Evolutionary conservation across 2,797 vertebrate genomes (phyloP).

Genomic region (Parauchenoglanis ngamensis): DNA sequence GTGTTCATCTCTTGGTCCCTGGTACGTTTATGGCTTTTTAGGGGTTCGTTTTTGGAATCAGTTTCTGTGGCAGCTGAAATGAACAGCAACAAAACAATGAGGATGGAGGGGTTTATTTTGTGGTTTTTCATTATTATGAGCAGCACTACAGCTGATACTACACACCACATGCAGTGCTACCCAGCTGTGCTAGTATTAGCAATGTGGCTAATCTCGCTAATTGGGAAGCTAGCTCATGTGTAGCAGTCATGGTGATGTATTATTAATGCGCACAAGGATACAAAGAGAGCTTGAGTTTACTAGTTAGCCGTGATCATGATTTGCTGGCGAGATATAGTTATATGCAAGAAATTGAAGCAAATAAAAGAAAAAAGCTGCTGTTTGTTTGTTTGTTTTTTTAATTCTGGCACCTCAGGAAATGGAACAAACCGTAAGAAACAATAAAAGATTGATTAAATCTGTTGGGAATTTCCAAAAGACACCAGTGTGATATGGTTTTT

Average conservation of each 20-base stretch:
- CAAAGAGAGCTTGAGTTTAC: background rate
- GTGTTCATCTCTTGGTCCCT: background rate
- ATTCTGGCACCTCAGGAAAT: background rate
- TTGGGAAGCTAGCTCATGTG: background rate
- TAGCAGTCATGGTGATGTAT: background rate
- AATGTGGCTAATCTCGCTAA: slow-evolving; percentile 5
- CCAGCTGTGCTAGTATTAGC: background rate
- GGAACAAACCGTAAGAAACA: background rate
- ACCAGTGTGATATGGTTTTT: background rate
- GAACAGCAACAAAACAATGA: background rate
- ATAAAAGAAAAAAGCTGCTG: background rate
- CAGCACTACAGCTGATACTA: background rate
- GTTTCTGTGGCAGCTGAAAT: background rate
- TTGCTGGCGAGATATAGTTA: background rate
- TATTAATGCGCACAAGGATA: no score
- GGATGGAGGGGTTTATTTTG: background rate
- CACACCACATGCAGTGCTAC: background rate
- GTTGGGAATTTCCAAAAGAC: background rate
- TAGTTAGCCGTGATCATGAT: no score
- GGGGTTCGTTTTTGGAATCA: background rate
- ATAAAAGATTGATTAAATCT: background rate
- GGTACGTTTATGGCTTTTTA: background rate
- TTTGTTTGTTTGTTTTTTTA: background rate
- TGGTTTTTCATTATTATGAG: background rate
- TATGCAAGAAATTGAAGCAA: background rate